Base-by-base conservation (phyloP, 2,888 invertebrate species). In the Drosophila kuntzei region DNA sequence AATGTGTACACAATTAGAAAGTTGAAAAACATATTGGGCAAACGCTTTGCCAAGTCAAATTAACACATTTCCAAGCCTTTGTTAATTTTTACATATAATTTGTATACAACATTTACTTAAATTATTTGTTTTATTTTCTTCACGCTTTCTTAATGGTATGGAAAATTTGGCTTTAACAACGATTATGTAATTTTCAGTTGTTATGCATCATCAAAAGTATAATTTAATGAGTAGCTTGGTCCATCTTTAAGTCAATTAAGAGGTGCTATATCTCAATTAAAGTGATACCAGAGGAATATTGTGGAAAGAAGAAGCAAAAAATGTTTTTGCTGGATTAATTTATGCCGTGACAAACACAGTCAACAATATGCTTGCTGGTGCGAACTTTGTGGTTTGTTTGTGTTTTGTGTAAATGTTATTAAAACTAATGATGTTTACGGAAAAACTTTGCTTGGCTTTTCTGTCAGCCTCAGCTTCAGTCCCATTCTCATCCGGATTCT, bases 361-460 rank as follows among this genome's bases (percentile, higher is more conserved):
- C 14, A 47, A 37, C 58, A 51, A 34, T 41, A 25, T 44, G 41
- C 22, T 32, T 27, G 5, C 18, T 14, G 39, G 16, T 20, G n/a
- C 18, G 8, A 11, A 12, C 14, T 44, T 22, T 36, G 37, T 60
- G 34, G 37, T 53, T 27, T 70, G 55, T 60, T 41, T 27, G 53
- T 46, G 44, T 39, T 46, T 71, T 74, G 71, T 58, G 74, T 50
- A 83, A 86, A 88, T 80, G 62, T 75, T 88, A 85, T 85, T 83
- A 80, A 83, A 85, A 80, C 83, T 86, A 83, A 85, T 76, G 83
- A 76, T 65, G 66, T 83, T 76, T 69, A 77, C 50, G 49, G 55
- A 55, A 76, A 76, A 87, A 79, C 62, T 85, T 81, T 62, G 59
- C 34, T 47, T 25, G 51, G 37, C 44, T 49, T 55, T 55, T 70